Evolutionary conservation across 1,140 invertebrate species (phyloP), one percentile per base, ranked within the genome.

Genomic region (Diorhabda sublineata): DNA sequence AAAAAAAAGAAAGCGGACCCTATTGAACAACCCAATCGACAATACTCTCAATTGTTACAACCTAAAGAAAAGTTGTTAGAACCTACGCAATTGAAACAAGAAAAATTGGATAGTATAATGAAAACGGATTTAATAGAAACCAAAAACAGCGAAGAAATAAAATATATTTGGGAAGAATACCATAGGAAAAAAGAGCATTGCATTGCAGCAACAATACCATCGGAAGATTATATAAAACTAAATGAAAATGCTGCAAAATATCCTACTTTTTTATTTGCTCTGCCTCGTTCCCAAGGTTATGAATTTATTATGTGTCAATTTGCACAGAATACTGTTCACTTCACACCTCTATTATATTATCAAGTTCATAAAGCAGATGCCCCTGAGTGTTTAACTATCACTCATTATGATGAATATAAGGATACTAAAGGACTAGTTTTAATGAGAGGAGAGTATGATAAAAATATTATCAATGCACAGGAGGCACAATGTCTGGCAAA

Each of bases 311-410:
- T 96, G 80, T 86, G 86, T 69, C 93, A 96, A 81, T 90, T 91
- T 82, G 83, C 85, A 74, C 87, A 81, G 52, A 90, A 89, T 73
- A 86, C 91, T 74, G 87, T 94, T 3, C 93, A 96, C 79, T 95
- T 96, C 80, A 96, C 94, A 4, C 91, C 94, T 4, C 82, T 97
- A 7, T 82, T 94, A 9, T 92, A 91, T 81, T 97, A 92, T 80
- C 94, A 93, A 85, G 87, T 92, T 2, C 91, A 95, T 75, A 91
- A 94, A 81, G 95, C 96, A 84, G 95, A 96, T 85, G 91, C 94
- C 0, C 94, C 94, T 0, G 93, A 95, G 79, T 96, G 94, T 81
- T 82, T 97, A 26, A 92, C 89, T 2, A 83, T 97, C 71, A 86
- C 88, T 3, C 91, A 96, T 80, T 97, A 92, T 74, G 88, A 88